Percentiles rank a stretch among this genome's conserved stretches.
These are phyloP conservation scores for Indicator maculatus DNA, from an alignment of 2,113 vertebrate genomes.

Conservation along the genomic window DNA sequence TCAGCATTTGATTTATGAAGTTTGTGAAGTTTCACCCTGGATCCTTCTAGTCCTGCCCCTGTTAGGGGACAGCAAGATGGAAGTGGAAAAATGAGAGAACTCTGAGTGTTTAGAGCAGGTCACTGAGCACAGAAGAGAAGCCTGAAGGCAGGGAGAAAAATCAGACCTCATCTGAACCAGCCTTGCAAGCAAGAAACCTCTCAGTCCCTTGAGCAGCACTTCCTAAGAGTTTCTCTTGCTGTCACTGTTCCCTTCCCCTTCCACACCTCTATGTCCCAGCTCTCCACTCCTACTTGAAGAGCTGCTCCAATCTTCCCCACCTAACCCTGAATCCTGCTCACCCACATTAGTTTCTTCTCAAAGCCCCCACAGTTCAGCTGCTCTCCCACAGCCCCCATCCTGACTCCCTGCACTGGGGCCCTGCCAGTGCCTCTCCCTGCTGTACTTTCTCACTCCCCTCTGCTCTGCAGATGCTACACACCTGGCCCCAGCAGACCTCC, in stretches of 20 bases:
- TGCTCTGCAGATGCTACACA: not conserved
- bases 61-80: not conserved
- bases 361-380: not conserved
- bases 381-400: not conserved
- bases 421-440: not conserved
- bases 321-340: not conserved
- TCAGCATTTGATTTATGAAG: not conserved
- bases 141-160: not conserved
- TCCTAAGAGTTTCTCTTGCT: not conserved
- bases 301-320: not conserved
- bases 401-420: not conserved
- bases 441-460: not conserved
- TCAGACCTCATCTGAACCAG: not conserved
- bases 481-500: not conserved
- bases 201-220: not conserved
- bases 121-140: not conserved
- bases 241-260: not conserved
- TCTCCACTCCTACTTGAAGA: not conserved
- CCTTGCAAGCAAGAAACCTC: not conserved
- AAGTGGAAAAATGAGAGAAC: not conserved
- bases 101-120: not conserved
- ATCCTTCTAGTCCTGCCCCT: not conserved
- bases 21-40: not conserved
- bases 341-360: not conserved
- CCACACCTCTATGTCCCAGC: accelerated